phyloP scores from a whole-genome alignment of 2,888 invertebrate genomes.

The Megalurothrips usitatus region DNA sequence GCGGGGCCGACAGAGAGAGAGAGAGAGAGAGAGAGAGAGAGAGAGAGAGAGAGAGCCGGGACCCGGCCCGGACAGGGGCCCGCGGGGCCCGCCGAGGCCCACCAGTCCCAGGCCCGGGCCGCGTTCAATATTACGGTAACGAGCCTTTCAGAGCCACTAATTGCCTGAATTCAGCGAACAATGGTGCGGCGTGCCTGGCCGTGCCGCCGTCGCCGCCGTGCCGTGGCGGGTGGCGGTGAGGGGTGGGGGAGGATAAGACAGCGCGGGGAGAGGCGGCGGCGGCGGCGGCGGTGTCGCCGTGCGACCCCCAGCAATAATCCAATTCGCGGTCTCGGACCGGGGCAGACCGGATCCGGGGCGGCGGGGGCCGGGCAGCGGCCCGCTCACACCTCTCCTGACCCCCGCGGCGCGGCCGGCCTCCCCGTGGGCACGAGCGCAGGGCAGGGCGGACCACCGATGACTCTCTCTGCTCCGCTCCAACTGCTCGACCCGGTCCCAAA shows the following conservation, averaged over 20 bases:
- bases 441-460: too few species aligned
- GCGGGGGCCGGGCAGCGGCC: too few species aligned
- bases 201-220: neutral
- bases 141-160: conserved; percentile 23
- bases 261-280: neutral
- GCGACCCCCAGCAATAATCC: neutral
- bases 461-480: too few species aligned
- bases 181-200: neutral
- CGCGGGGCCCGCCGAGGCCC: neutral
- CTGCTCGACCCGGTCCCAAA: too few species aligned
- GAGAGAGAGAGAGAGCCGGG: too few species aligned
- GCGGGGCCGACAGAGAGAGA: neutral
- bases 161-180: conserved; percentile 26
- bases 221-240: neutral
- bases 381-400: too few species aligned
- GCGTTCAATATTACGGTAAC: conserved; percentile 26
- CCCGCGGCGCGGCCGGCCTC: too few species aligned
- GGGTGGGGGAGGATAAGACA: neutral
- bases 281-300: neutral
- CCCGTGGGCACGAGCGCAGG: too few species aligned
- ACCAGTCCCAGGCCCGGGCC: neutral
- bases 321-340: too few species aligned
- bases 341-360: too few species aligned
- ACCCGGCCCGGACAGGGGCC: neutral
- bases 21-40: neutral